Base-by-base conservation (phyloP, 2,797 vertebrate species). In the Ispidina lecontei region DNA sequence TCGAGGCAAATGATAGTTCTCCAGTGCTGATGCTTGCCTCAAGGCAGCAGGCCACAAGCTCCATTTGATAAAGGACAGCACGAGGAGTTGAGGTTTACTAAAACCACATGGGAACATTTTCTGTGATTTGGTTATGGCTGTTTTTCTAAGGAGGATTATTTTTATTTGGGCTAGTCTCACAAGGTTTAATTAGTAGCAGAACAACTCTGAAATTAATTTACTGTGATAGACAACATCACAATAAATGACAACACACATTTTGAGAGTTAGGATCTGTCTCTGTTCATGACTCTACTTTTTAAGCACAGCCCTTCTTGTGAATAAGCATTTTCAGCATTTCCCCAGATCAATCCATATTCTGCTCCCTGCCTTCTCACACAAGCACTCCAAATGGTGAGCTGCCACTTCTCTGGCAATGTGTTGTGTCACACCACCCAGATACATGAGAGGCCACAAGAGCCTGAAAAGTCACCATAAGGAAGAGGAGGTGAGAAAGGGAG, bases 141-240 rank as follows among this genome's bases (percentile, higher is more conserved):
- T 79, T 85, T 91, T 86, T 47, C 49, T 18, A 63, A 55, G 74
- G 25, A 87, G 47, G 7, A 43, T 80, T 81, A 7, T 81, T 89
- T 87, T 71, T 33, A 14, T 15, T 19, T 2, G 16, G 20, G 16
- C 69, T 65, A 89, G 67, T 84, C 54, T 77, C 84, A 52, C 37
- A 71, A 73, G 52, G 41, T 85, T 95, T 92, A 49, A 35, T 60
- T 81, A 84, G 55, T 49, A 89, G 58, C 21, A 63, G 84, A 86
- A 65, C 63, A 84, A 58, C 64, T 91, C 89, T 33, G 41, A 26
- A 52, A 88, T 55, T 90, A 12, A 80, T 47, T 95, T 91, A 55
- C 35, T 87, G 25, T 19, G 41, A 33, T 49, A 39, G 60, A 77
- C 87, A 91, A 76, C 88, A 47, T 41, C 60, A 63, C 44, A 76